Percentiles rank a stretch among this genome's conserved stretches.
phyloP scores from a whole-genome alignment of 2,888 invertebrate species.

The Coenonympha arcania region DNA sequence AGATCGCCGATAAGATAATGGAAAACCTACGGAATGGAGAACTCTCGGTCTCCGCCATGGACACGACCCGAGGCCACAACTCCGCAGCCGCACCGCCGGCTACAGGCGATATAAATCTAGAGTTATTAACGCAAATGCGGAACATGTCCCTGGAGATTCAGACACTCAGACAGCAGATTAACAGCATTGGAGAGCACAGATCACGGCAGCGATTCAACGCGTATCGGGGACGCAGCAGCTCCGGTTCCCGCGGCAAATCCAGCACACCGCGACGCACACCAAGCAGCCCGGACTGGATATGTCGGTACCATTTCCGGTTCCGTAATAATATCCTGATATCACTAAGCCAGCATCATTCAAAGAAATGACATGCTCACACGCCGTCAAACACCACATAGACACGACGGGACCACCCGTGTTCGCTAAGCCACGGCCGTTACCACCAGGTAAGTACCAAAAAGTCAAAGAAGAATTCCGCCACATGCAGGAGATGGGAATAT shows the following conservation, averaged over 20 bases:
- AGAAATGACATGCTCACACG: background rate
- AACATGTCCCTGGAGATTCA: background rate
- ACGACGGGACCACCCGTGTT: background rate
- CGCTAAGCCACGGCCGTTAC: background rate
- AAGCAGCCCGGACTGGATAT: no score
- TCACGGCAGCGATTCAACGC: no score
- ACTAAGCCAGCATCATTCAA: background rate
- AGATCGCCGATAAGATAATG: background rate
- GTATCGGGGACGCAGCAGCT: no score
- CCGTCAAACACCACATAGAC: background rate
- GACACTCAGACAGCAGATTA: background rate
- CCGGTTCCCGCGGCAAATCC: no score
- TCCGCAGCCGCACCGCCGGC: background rate
- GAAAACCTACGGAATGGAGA: background rate
- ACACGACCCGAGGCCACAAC: no score
- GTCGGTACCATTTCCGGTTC: no score
- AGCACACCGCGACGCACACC: no score
- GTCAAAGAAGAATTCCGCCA: background rate
- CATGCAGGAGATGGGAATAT: background rate
- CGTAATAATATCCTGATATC: background rate
- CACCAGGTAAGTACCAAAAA: background rate
- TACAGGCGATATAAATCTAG: background rate
- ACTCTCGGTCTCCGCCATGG: background rate
- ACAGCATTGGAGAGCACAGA: background rate
- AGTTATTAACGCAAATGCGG: background rate